phyloP scores from a whole-genome alignment of 2,888 invertebrate genomes.

The Pollenia labialis region DNA sequence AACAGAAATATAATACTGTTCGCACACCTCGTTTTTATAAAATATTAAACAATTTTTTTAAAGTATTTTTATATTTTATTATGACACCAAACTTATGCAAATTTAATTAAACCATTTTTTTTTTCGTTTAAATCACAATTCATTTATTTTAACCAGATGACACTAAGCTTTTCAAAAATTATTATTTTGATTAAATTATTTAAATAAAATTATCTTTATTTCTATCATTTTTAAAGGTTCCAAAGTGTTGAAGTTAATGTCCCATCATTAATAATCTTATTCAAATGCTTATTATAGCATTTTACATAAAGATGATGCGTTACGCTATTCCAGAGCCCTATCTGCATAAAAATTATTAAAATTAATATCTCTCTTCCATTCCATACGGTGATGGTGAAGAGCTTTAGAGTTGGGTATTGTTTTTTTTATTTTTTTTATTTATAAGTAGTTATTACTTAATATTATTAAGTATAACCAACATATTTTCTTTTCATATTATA shows the following conservation, averaged over 20 bases:
- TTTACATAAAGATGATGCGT: constrained; percentile 14
- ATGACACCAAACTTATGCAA: constrained; percentile 48
- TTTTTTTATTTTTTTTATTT: not conserved
- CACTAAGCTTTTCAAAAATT: constrained; percentile 60
- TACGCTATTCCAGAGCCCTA: constrained; percentile 12
- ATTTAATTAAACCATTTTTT: constrained; percentile 28
- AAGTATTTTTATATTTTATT: not conserved
- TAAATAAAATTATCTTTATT: constrained; percentile 11
- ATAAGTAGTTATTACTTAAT: constrained; percentile 51
- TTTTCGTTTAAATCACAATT: constrained; percentile 53
- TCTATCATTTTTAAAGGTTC: constrained; percentile 1
- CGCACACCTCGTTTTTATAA: constrained; percentile 17
- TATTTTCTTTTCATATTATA: constrained; percentile 1
- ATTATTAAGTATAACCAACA: constrained; percentile 36
- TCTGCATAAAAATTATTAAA: constrained; percentile 51
- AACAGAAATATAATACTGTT: not conserved
- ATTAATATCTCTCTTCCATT: constrained; percentile 27
- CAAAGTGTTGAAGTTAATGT: constrained; percentile 48
- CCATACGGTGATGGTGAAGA: not conserved
- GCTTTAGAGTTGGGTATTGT: not conserved
- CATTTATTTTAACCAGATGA: constrained; percentile 51
- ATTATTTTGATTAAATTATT: constrained; percentile 41
- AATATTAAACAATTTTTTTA: not conserved
- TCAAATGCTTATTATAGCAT: constrained; percentile 21
- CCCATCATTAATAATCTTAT: constrained; percentile 51